Base-by-base conservation (phyloP, 1,140 invertebrate genomes). In the Portunus trituberculatus region DNA sequence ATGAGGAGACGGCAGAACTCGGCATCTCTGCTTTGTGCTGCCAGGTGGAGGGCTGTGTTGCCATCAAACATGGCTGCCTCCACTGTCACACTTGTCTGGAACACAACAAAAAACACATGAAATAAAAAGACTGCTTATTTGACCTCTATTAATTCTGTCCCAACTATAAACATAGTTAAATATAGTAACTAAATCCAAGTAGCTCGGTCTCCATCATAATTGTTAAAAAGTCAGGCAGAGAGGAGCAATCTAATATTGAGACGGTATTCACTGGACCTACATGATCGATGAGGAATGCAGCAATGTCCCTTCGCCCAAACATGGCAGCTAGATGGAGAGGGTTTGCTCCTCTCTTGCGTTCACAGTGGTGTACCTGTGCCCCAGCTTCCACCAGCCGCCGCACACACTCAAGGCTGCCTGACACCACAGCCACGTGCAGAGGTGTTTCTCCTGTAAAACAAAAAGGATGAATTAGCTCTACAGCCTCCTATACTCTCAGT, bases 381-480 rank as follows among this genome's bases (percentile, higher is more conserved):
- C 96, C 96, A 39, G 95, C 95, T 20, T 76, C 76, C n/a, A 96
- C 29, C 39, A 96, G 94, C 7, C 96, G 91, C 28, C 83, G 39
- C 52, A 95, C 96, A 82, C 84, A 94, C 20, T 93, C 48, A 31
- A 96, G 67, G 92, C 97, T 97, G 25, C 99, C 99, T 96, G 98
- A 98, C 96, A 99, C 99, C 48, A 99, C 98, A 84, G 98, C 98
- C 96, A 99, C 97, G 97, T 99, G 99, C 87, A 99, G 97, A 0
- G 99, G 98, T 3, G 99, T 99, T 84, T 96, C 93, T 45, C 96
- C 96, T 96, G 87, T 14, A 67, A 25, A 28, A 76, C 32, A 96
- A 31, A 31, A 87, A 94, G 84, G 29, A 88, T 59, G 10, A 12
- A 59, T 59, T 59, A 59, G 52, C 39, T 39, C 39, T 76, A 83